These are phyloP conservation scores for Dicycla oo DNA, from an alignment of 2,888 invertebrate genomes.

Conservation along the genomic window DNA sequence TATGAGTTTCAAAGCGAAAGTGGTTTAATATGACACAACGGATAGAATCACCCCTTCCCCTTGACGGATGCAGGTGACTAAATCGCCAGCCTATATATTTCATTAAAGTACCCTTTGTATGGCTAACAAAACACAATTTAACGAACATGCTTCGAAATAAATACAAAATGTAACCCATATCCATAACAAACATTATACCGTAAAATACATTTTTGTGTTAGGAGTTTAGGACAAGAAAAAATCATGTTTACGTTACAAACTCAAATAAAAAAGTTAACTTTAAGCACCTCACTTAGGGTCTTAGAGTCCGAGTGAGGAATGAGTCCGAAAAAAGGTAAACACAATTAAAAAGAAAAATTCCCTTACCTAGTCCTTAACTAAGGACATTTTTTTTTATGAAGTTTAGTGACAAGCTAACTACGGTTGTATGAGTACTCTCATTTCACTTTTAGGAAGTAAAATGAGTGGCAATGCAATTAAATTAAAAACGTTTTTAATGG, in stretches of 20 bases:
- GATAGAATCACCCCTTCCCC: too few relatives aligned
- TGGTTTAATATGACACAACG: too few relatives aligned
- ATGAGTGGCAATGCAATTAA: too few relatives aligned
- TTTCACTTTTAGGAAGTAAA: too few relatives aligned
- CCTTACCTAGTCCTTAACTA: too few relatives aligned
- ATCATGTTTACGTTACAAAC: slow-evolving; percentile 10
- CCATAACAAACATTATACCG: background rate
- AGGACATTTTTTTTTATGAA: too few relatives aligned
- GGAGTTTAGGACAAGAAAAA: background rate
- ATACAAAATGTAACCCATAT: slow-evolving; percentile 3
- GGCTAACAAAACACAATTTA: background rate
- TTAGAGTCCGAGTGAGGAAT: slow-evolving; percentile 15
- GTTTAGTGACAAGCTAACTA: too few relatives aligned
- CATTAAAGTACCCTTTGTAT: background rate
- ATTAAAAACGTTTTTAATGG: slow-evolving; percentile 10
- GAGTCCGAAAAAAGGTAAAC: slow-evolving; percentile 40
- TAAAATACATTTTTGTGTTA: slow-evolving; percentile 10
- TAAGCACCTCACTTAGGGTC: slow-evolving; percentile 15
- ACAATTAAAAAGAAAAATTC: slow-evolving; percentile 27
- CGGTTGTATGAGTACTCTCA: too few relatives aligned
- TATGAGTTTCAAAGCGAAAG: too few relatives aligned
- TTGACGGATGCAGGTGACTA: too few relatives aligned
- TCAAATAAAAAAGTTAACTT: slow-evolving; percentile 29
- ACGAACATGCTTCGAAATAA: background rate
- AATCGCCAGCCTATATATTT: background rate